A percentile compares a stretch with the other conserved stretches of the same genome.
These are phyloP conservation scores for Pycnonotus jocosus DNA, from an alignment of 2,113 vertebrate genomes.

Conservation along the genomic window DNA sequence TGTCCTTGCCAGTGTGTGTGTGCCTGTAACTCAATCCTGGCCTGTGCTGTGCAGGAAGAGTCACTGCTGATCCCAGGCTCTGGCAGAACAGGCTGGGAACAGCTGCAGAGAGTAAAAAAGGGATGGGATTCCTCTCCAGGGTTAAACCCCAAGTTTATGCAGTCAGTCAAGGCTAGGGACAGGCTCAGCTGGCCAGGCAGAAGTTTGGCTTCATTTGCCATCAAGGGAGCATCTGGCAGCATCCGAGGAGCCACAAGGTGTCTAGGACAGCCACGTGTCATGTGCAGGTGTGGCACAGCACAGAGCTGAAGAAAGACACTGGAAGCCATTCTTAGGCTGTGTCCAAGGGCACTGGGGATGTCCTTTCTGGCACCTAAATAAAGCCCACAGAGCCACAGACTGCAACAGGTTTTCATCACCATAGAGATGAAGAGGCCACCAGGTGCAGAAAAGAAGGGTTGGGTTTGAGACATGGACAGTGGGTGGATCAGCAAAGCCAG, in stretches of 20 bases:
- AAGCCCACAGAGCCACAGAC: neutral
- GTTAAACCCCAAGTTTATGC: neutral
- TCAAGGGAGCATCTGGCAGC: neutral
- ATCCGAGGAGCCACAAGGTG: neutral
- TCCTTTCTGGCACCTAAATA: neutral
- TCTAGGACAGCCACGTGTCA: neutral
- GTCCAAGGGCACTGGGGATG: neutral
- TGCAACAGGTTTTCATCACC: rapidly evolving
- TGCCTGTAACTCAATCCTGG: neutral
- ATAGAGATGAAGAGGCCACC: neutral
- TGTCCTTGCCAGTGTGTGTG: constrained; percentile 1
- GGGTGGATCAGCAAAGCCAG: neutral
- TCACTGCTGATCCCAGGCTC: neutral
- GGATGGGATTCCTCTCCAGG: neutral
- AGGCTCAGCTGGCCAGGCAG: neutral
- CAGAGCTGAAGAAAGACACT: neutral
- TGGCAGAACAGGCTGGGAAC: neutral
- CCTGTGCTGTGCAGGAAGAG: neutral
- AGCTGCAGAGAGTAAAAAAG: constrained; percentile 19
- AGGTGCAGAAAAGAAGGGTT: neutral
- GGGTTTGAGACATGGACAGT: rapidly evolving
- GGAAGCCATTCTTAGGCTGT: neutral
- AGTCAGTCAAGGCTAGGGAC: neutral
- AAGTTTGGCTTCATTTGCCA: neutral
- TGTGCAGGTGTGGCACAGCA: neutral